Evolutionary conservation across 1,140 invertebrate species (phyloP), one percentile per base, ranked within the genome.

Genomic region (Littorina saxatilis): DNA sequence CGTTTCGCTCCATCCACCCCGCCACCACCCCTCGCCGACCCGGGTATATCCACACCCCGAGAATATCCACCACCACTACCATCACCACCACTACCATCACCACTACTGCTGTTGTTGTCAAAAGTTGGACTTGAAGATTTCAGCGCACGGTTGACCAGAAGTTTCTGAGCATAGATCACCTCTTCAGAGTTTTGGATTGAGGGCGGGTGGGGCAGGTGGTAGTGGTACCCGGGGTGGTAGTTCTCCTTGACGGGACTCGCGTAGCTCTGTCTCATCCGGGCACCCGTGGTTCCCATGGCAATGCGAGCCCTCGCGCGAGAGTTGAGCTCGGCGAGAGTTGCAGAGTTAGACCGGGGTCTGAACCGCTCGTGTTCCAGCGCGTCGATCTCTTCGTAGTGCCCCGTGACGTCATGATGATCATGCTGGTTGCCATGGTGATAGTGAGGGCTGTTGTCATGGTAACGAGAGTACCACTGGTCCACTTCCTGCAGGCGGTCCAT

Each of bases 261-360:
- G 32, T 82, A 82, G 4, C 78, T 77, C 37, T 80, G 55, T 29
- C 83, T 68, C 29, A 84, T 77, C 29, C 81, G 74, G 4, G 80
- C 83, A 29, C 83, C 81, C 1, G 83, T 74, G 72, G 80, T 80
- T 4, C 83, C 83, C 83, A 84, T 84, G 32, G 83, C 79, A 20
- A 84, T 84, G 9, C 68, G 63, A 9, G 74, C 81, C 50, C 81
- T 63, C 1, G 72, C 63, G 29, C 72, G 50, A 20, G 83, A 76
- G 15, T 74, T 76, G 23, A 87, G 58, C 75, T 88, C 87, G 58
- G 80, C 68, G 1, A 81, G 76, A 0, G 85, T 83, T 20, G 82
- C 70, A 35, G 87, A 88, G 35, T 81, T 83, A n/a, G 87, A 85
- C 13, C 87, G 52, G 1, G 83, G 84, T 55, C 86, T 40, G 78